Conservation (phyloP, 2,113 vertebrate species). For the Dasyurus viverrinus region DNA sequence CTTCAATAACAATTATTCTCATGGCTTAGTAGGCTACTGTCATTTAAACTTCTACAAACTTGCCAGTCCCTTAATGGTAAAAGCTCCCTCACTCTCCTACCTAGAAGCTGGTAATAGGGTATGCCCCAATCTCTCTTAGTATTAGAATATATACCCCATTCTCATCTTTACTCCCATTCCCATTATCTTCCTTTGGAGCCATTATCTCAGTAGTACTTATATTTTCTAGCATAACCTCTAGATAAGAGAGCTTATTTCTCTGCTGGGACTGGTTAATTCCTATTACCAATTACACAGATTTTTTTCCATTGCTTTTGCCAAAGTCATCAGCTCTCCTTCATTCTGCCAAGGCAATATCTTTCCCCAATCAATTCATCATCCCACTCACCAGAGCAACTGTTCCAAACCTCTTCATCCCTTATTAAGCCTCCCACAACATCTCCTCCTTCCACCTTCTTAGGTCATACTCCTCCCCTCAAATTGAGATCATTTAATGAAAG, state of each 20-base stretch:
- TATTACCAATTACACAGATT: background rate
- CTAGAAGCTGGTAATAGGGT: background rate
- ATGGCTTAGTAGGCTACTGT: background rate
- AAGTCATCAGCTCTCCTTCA: background rate
- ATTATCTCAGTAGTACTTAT: background rate
- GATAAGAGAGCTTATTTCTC: background rate
- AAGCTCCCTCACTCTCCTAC: background rate
- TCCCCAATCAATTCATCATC: background rate
- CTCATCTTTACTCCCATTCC: background rate
- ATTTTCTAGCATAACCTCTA: background rate
- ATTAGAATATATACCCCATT: background rate
- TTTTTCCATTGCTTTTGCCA: background rate
- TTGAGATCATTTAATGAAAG: background rate
- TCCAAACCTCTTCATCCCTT: background rate
- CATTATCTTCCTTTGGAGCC: background rate
- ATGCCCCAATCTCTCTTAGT: background rate
- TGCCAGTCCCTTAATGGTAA: background rate
- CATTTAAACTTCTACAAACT: background rate
- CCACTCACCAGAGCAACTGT: background rate
- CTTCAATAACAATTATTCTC: background rate
- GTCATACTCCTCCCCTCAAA: background rate
- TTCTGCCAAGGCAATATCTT: background rate
- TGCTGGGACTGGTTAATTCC: background rate
- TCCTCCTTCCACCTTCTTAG: background rate
- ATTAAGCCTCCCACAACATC: background rate